Evolutionary conservation across 2,113 vertebrate species (phyloP), one percentile per base, ranked within the genome.

Genomic region (Empidonax alnorum): DNA sequence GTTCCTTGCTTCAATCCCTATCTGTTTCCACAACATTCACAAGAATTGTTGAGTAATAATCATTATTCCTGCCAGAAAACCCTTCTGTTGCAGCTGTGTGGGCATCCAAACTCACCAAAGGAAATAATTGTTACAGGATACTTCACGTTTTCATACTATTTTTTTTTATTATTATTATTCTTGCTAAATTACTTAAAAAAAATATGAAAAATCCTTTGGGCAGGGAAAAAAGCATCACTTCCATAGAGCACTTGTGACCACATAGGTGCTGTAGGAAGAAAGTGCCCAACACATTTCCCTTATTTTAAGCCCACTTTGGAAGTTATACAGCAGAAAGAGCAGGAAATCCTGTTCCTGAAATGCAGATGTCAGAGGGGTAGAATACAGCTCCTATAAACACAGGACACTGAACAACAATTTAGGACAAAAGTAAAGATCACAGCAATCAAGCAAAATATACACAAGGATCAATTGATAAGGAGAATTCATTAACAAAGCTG

Each of bases 331-430:
- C 76, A 84, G 68, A 77, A 92, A 73, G 19, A 56, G 67, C 6
- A 78, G 74, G 37, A 88, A 91, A 94, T 52, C 76, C 84, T 80
- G 39, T 67, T 94, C 76, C 69, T 92, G 68, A 88, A 92, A 56
- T 87, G 84, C 80, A 92, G 73, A 62, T 84, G 66, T 24, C 50
- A 39, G 50, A 10, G 27, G 8, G 33, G 84, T 37, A 30, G 49
- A 72, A 61, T 3, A 49, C 15, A 65, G 41, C 33, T 89, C 17
- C 65, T 61, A 7, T 49, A 93, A 94, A 76, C 31, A 55, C 47
- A 88, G 46, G 65, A 52, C 61, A 67, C 18, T 3, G 0, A 86
- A n/a, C 56, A 84, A 30, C 20, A n/a, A n/a, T 75, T 91, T 41
- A 52, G 37, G 80, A 75, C 35, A 72, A 72, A 74, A 75, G 18